phyloP scores from a whole-genome alignment of 2,113 vertebrate genomes.

The Lampris megalopsis region DNA sequence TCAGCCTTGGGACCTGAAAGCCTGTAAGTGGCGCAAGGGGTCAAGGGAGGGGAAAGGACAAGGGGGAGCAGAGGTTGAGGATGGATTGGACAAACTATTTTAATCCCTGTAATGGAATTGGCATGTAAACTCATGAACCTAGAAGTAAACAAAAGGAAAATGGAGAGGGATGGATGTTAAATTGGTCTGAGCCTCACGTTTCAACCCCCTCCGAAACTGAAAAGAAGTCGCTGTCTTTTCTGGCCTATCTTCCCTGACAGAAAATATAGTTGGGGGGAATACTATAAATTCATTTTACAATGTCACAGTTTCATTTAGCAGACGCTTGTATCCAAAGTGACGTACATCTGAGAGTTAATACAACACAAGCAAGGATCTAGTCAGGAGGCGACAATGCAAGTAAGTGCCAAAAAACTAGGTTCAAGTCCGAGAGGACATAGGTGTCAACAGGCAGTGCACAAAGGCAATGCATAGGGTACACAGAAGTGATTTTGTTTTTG shows the following conservation, averaged over 20 bases:
- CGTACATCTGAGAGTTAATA: too few species aligned
- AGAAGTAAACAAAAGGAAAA: conserved; percentile 80
- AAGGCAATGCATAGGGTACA: background rate
- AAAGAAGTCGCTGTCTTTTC: conserved; percentile 63
- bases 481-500: background rate
- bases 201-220: conserved; percentile 47
- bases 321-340: too few species aligned
- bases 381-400: too few species aligned
- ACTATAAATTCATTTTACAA: conserved; percentile 41
- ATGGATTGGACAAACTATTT: conserved; percentile 82
- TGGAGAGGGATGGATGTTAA: conserved; percentile 71
- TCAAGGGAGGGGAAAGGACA: conserved; percentile 65
- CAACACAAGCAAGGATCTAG: too few species aligned
- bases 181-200: conserved; percentile 60
- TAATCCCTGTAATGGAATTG: conserved; percentile 85
- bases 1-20: conserved; percentile 68
- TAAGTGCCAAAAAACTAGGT: too few species aligned
- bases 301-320: background rate
- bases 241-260: conserved; percentile 53
- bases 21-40: conserved; percentile 71
- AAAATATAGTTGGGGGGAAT: conserved; percentile 67
- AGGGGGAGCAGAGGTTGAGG: conserved; percentile 62
- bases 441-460: too few species aligned
- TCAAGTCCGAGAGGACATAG: too few species aligned
- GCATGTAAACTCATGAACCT: conserved; percentile 80